Evolutionary conservation across 2,797 vertebrate species (phyloP).

Genomic region (Saxicola maurus): DNA sequence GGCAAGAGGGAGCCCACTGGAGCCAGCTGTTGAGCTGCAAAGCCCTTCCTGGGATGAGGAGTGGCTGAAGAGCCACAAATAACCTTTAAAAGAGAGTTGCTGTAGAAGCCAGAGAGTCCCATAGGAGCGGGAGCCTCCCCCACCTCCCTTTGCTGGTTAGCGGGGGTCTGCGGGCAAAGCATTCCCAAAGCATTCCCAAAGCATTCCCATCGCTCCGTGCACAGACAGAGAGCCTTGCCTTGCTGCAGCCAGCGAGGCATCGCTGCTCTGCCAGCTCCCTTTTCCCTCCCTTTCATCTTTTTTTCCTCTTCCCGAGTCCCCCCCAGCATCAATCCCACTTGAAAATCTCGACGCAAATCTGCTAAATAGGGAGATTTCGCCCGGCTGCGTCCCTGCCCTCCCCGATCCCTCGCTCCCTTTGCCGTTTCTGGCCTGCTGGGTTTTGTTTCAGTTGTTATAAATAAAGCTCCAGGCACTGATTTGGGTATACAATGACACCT

Average conservation of each 20-base stretch:
- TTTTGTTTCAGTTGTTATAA: slow-evolving; percentile 76
- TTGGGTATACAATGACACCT: slow-evolving; percentile 82
- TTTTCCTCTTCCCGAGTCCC: background rate
- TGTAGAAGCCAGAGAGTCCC: background rate
- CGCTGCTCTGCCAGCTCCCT: background rate
- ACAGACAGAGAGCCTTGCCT: background rate
- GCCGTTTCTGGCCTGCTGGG: slow-evolving; percentile 55
- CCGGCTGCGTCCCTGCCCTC: slow-evolving; percentile 3
- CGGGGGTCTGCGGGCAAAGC: background rate
- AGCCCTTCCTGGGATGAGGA: background rate
- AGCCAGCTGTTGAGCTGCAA: background rate
- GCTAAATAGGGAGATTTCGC: slow-evolving; percentile 15
- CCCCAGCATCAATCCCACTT: background rate
- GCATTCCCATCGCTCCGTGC: background rate
- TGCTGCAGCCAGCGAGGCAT: background rate
- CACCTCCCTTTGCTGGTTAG: background rate
- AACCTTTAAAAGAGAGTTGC: background rate
- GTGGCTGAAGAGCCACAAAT: background rate
- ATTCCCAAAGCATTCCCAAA: background rate
- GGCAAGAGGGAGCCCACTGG: background rate
- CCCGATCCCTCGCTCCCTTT: background rate
- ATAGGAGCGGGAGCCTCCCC: background rate
- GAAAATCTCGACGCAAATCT: slow-evolving; percentile 21
- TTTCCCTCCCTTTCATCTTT: background rate
- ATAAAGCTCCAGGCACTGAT: slow-evolving; percentile 73